Evolutionary conservation across 2,113 vertebrate species (phyloP), one percentile per base, ranked within the genome.

Genomic region (Bufo bufo): DNA sequence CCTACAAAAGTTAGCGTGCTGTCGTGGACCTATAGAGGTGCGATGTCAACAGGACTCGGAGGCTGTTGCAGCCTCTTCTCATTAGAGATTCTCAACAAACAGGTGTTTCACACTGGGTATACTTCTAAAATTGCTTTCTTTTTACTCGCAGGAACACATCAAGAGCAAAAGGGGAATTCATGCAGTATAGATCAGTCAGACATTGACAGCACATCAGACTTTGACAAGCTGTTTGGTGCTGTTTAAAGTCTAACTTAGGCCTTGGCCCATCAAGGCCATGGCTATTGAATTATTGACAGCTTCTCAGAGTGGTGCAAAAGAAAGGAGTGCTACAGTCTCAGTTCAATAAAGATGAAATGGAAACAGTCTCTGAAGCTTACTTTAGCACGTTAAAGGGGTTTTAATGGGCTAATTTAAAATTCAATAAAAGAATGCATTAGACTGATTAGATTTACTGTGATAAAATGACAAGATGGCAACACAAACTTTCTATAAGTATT

Each of bases 241-340:
- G 93, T 93, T 94, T 95, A 96, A 96, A 96, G 94, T 93, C 93
- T 90, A 91, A 93, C 91, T 88, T 93, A 90, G 93, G 94, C 94
- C 90, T 93, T 93, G 94, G 94, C 92, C 94, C 93, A 92, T 95
- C 95, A 96, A 95, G 93, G 93, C 95, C 91, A 47, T 17, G 89
- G 89, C 94, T 95, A 96, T 94, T 96, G 95, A 96, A 96, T 96
- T 96, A 96, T 96, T 96, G 96, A 96, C 96, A 94, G 93, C 63
- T 87, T 89, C 94, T 95, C 92, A 89, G 93, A 72, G 92, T 85
- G 93, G 91, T 89, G 91, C 90, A 91, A 92, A 92, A 93, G 93
- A 92, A 94, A 93, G 83, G 92, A 87, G 82, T 71, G 92, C 92
- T 92, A 84, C 49, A 92, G 94, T 92, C 92, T 94, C 91, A 20